Conservation (phyloP, 1,140 invertebrate species). For the Sycobia sp. region DNA sequence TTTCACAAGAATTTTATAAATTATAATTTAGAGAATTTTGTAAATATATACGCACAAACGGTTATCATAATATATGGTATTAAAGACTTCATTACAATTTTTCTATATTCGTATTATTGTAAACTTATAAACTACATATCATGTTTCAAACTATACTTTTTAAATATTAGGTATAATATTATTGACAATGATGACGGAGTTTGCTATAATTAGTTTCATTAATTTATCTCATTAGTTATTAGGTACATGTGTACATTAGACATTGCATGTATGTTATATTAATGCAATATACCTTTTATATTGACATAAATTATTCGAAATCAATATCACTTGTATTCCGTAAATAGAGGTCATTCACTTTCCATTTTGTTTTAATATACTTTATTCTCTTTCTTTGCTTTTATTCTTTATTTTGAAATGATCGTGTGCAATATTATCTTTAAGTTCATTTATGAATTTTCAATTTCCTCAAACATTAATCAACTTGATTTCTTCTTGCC, state of each 20-base stretch:
- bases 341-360: constrained; percentile 44
- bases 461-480: background rate
- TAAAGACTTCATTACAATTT: too few species aligned
- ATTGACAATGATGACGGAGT: constrained; percentile 57
- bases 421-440: background rate
- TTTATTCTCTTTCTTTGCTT: constrained; percentile 22
- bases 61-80: too few species aligned
- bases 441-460: background rate
- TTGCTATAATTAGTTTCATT: constrained; percentile 39
- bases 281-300: background rate
- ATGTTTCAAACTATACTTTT: too few species aligned
- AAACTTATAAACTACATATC: too few species aligned
- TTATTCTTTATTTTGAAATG: constrained; percentile 8
- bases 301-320: constrained; percentile 25
- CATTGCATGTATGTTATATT: constrained; percentile 43
- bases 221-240: constrained; percentile 48
- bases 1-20: too few species aligned
- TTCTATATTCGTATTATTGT: too few species aligned
- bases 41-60: too few species aligned
- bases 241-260: constrained; percentile 57
- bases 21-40: too few species aligned
- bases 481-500: background rate
- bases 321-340: constrained; percentile 43
- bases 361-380: constrained; percentile 2
- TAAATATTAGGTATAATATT: constrained; percentile 48